A percentile compares a stretch with the other conserved stretches of the same genome.
phyloP scores from a whole-genome alignment of 2,797 vertebrate genomes.

The Choloepus didactylus region DNA sequence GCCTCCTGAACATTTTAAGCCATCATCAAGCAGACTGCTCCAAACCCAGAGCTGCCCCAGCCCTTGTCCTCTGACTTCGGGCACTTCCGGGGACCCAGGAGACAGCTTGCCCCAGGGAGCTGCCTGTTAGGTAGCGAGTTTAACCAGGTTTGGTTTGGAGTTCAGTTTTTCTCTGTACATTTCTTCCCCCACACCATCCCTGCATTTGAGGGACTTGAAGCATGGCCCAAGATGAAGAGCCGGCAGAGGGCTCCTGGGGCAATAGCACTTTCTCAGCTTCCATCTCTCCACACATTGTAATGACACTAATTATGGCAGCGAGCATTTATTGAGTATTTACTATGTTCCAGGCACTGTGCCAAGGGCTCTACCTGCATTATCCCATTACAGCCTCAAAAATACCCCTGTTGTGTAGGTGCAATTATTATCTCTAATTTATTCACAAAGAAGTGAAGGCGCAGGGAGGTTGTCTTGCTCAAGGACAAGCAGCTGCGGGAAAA shows the following conservation, averaged over 20 bases:
- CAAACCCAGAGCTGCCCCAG: not conserved
- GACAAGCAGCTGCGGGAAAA: not conserved
- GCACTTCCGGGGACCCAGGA: not conserved
- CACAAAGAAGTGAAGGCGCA: not conserved
- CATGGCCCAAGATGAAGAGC: slow-evolving; percentile 7
- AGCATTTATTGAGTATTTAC: slow-evolving; percentile 37
- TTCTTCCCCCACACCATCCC: slow-evolving; percentile 67
- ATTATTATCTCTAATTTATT: slow-evolving; percentile 36
- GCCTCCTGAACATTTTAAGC: not conserved
- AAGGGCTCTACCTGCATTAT: not conserved
- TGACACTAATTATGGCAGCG: not conserved
- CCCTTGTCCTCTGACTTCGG: slow-evolving; percentile 20
- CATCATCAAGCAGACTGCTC: not conserved
- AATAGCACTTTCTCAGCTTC: not conserved
- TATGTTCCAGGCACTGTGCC: not conserved
- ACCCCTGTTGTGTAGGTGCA: not conserved
- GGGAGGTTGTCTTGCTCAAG: not conserved
- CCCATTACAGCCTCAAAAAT: not conserved
- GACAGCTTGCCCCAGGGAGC: not conserved
- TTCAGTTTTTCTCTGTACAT: slow-evolving; percentile 17
- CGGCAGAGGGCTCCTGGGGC: slow-evolving; percentile 38
- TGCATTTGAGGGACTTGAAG: slow-evolving; percentile 55
- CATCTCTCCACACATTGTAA: not conserved
- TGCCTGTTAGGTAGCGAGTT: not conserved
- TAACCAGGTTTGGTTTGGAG: slow-evolving; percentile 8